Evolutionary conservation across 2,888 invertebrate genomes (phyloP), one percentile per base, ranked within the genome.

Genomic region (Operophtera brumata): DNA sequence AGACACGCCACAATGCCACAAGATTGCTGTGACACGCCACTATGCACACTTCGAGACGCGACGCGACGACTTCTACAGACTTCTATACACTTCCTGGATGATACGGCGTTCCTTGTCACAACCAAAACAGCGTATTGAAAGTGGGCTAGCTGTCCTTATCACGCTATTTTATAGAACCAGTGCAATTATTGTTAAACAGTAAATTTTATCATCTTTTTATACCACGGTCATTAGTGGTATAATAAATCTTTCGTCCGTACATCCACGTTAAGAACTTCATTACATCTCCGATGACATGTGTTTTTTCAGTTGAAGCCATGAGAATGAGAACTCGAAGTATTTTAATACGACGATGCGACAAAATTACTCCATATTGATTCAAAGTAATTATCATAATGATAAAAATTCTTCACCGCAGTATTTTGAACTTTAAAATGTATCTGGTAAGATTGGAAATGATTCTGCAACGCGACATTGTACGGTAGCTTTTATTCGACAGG

Each of bases 191-290:
- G 37, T 13, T 13, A 40, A 44, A 44, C 48, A 50, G 55, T 54
- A 37, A 55, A 68, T 72, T 74, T 73, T 64, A 69, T 67, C 57
- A 66, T 58, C 70, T 75, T 80, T 84, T 85, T 77, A 69, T 69
- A 66, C 70, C 66, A 66, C 67, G 66, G 78, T 85, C 86, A 86
- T 88, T 89, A 88, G 71, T 66, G 70, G 44, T 57, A 78, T 68
- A 77, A 89, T 88, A 88, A 89, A 89, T 89, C 86, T 84, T 61
- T 69, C 67, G 48, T 66, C 73, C 74, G 82, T 80, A 40, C 47
- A 32, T 42, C 54, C n/a, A 48, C 43, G 40, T 52, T 46, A 46
- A 52, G 45, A 39, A 45, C 57, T 57, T 52, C 52, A 89, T 88
- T 88, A 87, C 74, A 62, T 79, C 77, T 71, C 69, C 75, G 67